Base-by-base conservation (phyloP, 2,888 invertebrate genomes). In the Vanessa cardui region DNA sequence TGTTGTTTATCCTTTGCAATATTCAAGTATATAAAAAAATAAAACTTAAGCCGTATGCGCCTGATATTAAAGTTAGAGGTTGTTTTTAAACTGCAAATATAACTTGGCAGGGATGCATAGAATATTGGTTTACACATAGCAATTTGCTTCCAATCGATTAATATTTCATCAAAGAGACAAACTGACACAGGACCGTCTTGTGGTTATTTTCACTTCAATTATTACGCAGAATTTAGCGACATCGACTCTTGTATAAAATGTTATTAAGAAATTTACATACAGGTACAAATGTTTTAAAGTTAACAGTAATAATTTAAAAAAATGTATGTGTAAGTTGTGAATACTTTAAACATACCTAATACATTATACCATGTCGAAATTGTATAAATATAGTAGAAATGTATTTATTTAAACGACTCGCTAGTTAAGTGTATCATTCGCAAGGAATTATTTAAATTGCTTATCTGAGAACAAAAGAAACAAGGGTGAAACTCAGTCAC, bases 121-220 rank as follows among this genome's bases (percentile, higher is more conserved):
- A 81, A 86, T 89, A 88, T 89, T 87, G 80, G 81, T 81, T 90
- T 90, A 87, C 87, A 84, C 78, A 74, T 79, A 82, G 79, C 81
- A 81, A 83, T 78, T 77, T 79, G 82, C 79, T 83, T 85, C 77
- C 80, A 80, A 81, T 76, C 81, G 80, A 83, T 83, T 82, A 81
- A 82, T 80, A 74, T 81, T 84, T 83, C 83, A 83, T 83, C 76
- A 78, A 81, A 78, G 79, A 80, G 84, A 85, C 84, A 84, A 82
- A 81, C 83, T 86, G 88, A 87, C 85, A 81, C 79, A 82, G 85
- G 86, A 73, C 80, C 72, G 70, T 74, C 71, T 63, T 74, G 77
- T 80, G 86, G 86, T 87, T 73, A 73, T 81, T 84, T 86, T 79
- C 84, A 78, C 85, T 76, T 84, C 83, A 80, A 71, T 84, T 76